These are phyloP conservation scores for Brachypalpus laphriformis DNA, from an alignment of 2,888 invertebrate genomes.

Conservation along the genomic window DNA sequence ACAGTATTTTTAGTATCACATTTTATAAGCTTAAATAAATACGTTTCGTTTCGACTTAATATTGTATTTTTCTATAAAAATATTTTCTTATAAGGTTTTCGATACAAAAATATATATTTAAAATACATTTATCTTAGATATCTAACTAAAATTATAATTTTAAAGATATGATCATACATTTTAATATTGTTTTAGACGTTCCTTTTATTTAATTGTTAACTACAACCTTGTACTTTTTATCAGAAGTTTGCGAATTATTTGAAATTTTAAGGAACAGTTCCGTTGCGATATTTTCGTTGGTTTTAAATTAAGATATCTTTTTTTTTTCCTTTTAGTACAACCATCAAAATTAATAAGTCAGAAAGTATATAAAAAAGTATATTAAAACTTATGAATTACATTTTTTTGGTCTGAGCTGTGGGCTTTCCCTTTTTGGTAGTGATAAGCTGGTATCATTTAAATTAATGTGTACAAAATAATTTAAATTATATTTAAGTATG, in stretches of 20 bases:
- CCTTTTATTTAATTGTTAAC: conserved; percentile 52
- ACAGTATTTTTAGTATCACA: conserved; percentile 65
- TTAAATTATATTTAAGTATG: conserved; percentile 8
- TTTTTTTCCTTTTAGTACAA: conserved; percentile 31
- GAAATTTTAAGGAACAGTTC: conserved; percentile 60
- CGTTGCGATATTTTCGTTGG: conserved; percentile 64
- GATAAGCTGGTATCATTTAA: conserved; percentile 51
- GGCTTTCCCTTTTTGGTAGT: conserved; percentile 50
- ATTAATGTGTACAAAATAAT: conserved; percentile 9
- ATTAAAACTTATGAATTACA: conserved; percentile 23
- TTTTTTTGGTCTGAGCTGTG: conserved; percentile 70
- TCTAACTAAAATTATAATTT: conserved; percentile 25
- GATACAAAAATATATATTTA: conserved; percentile 42
- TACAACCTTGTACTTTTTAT: conserved; percentile 68
- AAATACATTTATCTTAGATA: conserved; percentile 12
- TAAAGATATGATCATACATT: conserved; percentile 38
- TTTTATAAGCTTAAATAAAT: conserved; percentile 43
- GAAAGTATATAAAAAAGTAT: not conserved
- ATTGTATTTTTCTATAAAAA: conserved; percentile 32
- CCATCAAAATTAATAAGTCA: conserved; percentile 17
- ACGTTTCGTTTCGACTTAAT: conserved; percentile 50
- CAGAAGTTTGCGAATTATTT: conserved; percentile 40
- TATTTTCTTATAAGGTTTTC: conserved; percentile 9
- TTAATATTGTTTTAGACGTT: conserved; percentile 18
- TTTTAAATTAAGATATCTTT: not conserved